Base-by-base conservation (phyloP, 1,140 invertebrate genomes). In the Leptestheria dahalacensis region DNA sequence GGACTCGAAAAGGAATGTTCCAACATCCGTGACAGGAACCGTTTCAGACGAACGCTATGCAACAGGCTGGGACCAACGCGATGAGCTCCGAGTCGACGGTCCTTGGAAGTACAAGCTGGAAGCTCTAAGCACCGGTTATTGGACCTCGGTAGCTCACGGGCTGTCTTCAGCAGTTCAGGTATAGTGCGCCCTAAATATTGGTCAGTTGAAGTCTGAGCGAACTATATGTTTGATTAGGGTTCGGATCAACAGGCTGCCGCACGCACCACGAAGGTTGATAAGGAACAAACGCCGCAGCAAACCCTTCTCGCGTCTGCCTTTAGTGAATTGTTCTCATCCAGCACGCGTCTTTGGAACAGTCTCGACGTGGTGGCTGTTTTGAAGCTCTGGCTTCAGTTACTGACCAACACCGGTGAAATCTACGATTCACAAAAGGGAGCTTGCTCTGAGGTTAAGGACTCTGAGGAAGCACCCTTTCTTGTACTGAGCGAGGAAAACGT, bases 291-390 rank as follows among this genome's bases (percentile, higher is more conserved):
- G 21, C 50, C 50, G 6, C 25, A 55, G 2, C 53, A 55, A 12
- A 55, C 10, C 23, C 26, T 55, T 10, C 25, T 55, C 4, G 26
- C 53, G 18, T 26, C 53, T 9, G 23, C 53, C 20, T 55, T 55
- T 20, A 25, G 33, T 12, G 33, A 55, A 6, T 15, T 55, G 3
- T 55, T 55, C 15, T 29, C 26, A 11, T 55, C 53, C n/a, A 28
- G 25, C 9, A 18, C 26, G 15, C 21, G 21, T 57, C 15, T 61
- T 48, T 25, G 26, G 55, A 18, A 11, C 60, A 57, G 4, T 70
- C 70, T 33, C 20, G 58, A 60, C 49, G 26, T 52, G 2, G 41
- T 60, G 9, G 15, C 58, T n/a, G 18, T 49, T 9, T 23, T 60
- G 24, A 52, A 52, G 18, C 21, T 60, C 15, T 60, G 58, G 58